Evolutionary conservation across 2,797 vertebrate species (phyloP).

Genomic region (Sparidentex hasta): DNA sequence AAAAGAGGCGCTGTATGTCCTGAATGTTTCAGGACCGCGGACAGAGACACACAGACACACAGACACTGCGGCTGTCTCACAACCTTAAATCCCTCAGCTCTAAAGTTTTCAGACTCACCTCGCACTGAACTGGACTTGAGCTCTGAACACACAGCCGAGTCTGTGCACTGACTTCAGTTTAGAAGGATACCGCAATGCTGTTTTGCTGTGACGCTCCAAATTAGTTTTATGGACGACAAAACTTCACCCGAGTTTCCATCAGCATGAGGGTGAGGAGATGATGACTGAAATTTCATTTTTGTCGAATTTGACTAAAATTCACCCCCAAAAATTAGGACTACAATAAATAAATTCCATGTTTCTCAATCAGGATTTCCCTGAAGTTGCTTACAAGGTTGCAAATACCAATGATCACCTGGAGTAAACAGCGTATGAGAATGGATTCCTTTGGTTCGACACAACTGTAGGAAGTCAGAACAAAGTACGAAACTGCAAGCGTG

Average conservation of each 20-base stretch:
- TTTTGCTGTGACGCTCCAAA: no score
- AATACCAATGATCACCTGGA: not conserved
- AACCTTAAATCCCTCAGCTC: not conserved
- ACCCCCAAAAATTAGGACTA: no score
- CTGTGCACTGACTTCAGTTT: no score
- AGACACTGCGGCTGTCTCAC: not conserved
- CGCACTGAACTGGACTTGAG: no score
- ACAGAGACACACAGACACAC: not conserved
- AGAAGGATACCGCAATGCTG: no score
- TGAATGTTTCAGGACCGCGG: slow-evolving; percentile 9
- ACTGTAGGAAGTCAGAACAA: not conserved
- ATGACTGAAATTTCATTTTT: no score
- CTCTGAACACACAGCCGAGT: no score
- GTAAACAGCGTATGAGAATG: accelerated
- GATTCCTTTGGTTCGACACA: not conserved
- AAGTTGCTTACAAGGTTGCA: not conserved
- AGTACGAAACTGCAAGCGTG: not conserved
- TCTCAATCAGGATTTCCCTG: not conserved
- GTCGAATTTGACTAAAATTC: no score
- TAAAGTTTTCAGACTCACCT: not conserved
- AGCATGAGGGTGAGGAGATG: no score
- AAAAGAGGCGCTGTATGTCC: not conserved
- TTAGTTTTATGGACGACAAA: no score
- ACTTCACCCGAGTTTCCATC: no score
- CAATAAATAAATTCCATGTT: not conserved